These are phyloP conservation scores for Nannospalax galili DNA, from an alignment of 2,113 vertebrate species.

Conservation along the genomic window DNA sequence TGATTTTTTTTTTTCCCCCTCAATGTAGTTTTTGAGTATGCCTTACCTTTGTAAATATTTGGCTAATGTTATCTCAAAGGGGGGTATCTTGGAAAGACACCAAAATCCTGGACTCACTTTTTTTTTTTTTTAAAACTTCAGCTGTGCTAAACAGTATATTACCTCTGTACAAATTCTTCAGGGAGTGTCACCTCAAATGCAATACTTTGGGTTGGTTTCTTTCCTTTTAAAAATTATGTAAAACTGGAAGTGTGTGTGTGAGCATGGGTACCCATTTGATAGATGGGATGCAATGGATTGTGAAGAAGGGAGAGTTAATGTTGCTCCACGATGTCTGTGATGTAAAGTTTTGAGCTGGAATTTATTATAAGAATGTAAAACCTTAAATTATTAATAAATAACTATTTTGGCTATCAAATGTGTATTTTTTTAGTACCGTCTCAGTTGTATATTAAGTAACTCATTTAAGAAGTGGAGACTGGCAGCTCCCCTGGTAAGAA, in stretches of 20 bases:
- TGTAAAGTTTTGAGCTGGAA: constrained; percentile 88
- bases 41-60: constrained; percentile 89
- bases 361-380: constrained; percentile 97
- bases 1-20: constrained; percentile 57
- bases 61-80: constrained; percentile 79
- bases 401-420: constrained; percentile 98
- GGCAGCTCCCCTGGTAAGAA: background rate
- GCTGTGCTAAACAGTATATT: constrained; percentile 88
- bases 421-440: constrained; percentile 60
- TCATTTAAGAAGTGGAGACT: background rate
- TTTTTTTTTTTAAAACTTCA: constrained; percentile 78
- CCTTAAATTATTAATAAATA: constrained; percentile 99
- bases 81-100: constrained; percentile 82
- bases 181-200: constrained; percentile 94
- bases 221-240: constrained; percentile 78
- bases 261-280: constrained; percentile 82
- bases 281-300: constrained; percentile 85
- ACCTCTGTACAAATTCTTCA: constrained; percentile 92
- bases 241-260: constrained; percentile 89
- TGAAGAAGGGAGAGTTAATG: constrained; percentile 86
- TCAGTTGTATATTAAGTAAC: background rate
- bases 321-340: constrained; percentile 74
- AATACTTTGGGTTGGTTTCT: constrained; percentile 87
- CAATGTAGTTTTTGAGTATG: constrained; percentile 81
- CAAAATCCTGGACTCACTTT: constrained; percentile 86